Percentiles rank a stretch among this genome's conserved stretches.
Conservation (phyloP, 2,113 vertebrate species). For the Ptychochromis oligacanthus region DNA sequence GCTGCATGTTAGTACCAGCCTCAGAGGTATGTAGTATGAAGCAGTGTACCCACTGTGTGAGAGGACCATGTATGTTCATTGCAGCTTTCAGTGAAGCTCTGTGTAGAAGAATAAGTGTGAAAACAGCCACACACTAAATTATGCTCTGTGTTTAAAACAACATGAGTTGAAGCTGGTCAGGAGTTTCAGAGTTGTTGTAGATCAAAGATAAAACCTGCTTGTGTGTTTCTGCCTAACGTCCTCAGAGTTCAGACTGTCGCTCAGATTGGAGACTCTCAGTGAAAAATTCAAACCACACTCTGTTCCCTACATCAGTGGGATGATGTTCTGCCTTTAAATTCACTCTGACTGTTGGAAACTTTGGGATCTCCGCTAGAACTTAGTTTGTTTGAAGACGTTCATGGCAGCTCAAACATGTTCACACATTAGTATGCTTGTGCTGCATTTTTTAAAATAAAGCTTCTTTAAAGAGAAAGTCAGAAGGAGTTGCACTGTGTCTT, state of each 20-base stretch:
- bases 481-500: no score
- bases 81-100: no score
- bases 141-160: not conserved
- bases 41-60: no score
- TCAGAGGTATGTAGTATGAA: no score
- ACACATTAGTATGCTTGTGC: no score
- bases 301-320: not conserved
- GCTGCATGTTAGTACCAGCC: no score
- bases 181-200: not conserved
- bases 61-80: no score
- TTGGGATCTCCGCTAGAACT: not conserved
- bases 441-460: no score
- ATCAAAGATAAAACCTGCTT: not conserved
- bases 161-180: not conserved
- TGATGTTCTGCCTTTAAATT: no score
- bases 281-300: not conserved
- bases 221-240: no score
- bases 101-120: no score
- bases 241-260: not conserved
- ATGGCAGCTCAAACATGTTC: not conserved
- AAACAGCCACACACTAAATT: not conserved
- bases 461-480: fast-evolving
- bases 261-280: not conserved
- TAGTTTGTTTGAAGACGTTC: not conserved
- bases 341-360: not conserved